phyloP scores from a whole-genome alignment of 2,797 vertebrate species.

The Hephaestus fuliginosus region DNA sequence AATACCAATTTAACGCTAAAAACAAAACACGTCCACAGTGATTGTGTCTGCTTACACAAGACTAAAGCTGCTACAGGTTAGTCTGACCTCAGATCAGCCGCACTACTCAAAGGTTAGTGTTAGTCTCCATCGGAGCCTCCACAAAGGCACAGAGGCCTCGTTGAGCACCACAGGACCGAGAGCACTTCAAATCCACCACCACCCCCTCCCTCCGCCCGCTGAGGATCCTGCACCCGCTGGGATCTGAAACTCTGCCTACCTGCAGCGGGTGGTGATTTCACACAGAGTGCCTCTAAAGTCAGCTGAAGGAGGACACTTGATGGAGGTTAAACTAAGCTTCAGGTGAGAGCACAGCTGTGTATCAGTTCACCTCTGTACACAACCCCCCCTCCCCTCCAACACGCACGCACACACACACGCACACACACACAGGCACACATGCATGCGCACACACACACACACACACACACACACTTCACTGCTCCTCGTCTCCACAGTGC shows the following conservation, averaged over 20 bases:
- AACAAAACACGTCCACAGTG: slow-evolving; percentile 78
- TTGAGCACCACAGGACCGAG: slow-evolving; percentile 57
- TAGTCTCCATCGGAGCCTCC: slow-evolving; percentile 53
- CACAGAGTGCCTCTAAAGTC: slow-evolving; percentile 60
- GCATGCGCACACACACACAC: slow-evolving; percentile 17
- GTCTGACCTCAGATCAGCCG: slow-evolving; percentile 52
- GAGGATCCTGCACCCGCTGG: slow-evolving; percentile 62
- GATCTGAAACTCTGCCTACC: slow-evolving; percentile 41
- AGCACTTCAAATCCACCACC: slow-evolving; percentile 43
- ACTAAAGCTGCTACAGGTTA: slow-evolving; percentile 74
- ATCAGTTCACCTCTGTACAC: slow-evolving; percentile 44
- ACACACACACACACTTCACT: slow-evolving; percentile 66
- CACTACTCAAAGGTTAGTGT: slow-evolving; percentile 62
- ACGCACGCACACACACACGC: slow-evolving; percentile 19
- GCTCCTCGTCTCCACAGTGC: slow-evolving; percentile 95
- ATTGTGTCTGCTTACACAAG: slow-evolving; percentile 69
- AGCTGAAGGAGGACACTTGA: slow-evolving; percentile 66
- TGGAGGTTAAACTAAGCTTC: slow-evolving; percentile 75
- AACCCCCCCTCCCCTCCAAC: not conserved
- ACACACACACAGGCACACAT: slow-evolving; percentile 13
- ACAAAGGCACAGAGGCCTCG: slow-evolving; percentile 64
- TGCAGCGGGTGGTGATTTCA: slow-evolving; percentile 58
- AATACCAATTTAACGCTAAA: slow-evolving; percentile 48
- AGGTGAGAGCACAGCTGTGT: slow-evolving; percentile 64
- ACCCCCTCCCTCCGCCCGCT: not conserved